Percentiles rank a stretch among this genome's conserved stretches.
Conservation (phyloP, 2,113 vertebrate genomes). For the Microtus pennsylvanicus region DNA sequence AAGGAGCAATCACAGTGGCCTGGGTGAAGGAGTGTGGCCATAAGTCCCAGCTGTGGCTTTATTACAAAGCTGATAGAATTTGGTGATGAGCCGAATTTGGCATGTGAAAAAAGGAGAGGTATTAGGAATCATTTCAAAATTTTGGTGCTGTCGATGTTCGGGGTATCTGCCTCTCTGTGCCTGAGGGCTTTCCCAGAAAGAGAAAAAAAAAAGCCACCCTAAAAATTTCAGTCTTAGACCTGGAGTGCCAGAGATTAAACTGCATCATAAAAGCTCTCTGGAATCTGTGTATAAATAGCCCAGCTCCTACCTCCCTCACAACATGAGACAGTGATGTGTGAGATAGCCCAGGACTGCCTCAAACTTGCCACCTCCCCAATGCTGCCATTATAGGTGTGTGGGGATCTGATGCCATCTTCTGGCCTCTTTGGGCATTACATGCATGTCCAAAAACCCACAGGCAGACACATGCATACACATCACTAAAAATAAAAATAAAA, state of each 20-base stretch:
- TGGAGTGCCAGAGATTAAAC: background rate
- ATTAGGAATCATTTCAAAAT: conserved; percentile 13
- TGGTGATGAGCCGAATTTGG: background rate
- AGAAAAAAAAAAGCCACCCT: background rate
- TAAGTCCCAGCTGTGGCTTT: background rate
- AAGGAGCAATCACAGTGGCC: background rate
- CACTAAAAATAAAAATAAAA: background rate
- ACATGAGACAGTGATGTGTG: background rate
- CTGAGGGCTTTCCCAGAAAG: background rate
- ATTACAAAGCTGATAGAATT: background rate
- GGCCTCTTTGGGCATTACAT: background rate
- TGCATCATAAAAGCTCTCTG: background rate
- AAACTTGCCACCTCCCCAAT: background rate
- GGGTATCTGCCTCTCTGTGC: background rate
- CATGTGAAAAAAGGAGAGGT: background rate
- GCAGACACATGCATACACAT: background rate
- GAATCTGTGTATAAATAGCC: background rate
- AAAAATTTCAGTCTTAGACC: background rate
- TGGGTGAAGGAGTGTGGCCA: background rate
- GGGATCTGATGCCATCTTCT: background rate
- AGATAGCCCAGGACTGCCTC: background rate
- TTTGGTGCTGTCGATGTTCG: background rate
- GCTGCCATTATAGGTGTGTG: background rate
- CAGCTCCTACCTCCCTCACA: background rate
- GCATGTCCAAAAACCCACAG: background rate